Conservation (phyloP, 1,140 invertebrate genomes). For the Oscheius sp. region DNA sequence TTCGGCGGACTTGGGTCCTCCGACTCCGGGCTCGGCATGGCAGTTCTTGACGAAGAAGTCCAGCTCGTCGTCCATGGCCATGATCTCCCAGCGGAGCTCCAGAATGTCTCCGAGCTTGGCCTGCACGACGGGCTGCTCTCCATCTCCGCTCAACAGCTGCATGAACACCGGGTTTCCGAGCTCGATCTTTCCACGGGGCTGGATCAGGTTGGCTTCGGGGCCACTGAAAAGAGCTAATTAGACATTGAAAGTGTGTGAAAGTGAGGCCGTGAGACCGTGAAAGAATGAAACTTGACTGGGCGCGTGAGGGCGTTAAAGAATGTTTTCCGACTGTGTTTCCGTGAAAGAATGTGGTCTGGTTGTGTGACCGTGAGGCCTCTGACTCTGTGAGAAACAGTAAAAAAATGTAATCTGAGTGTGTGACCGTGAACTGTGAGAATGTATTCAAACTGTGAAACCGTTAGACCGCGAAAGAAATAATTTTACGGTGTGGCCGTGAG, state of each 20-base stretch:
- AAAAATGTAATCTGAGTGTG: no score
- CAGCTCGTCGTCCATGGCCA: constrained; percentile 61
- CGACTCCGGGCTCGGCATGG: constrained; percentile 52
- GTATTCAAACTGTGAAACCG: no score
- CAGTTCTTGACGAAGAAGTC: constrained; percentile 60
- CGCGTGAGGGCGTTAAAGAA: no score
- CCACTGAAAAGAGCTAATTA: constrained; percentile 45
- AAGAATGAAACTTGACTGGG: no score
- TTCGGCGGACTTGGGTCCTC: constrained; percentile 41
- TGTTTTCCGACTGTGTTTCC: not conserved
- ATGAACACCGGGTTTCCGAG: constrained; percentile 60
- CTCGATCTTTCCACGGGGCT: constrained; percentile 60
- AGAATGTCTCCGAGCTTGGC: constrained; percentile 60
- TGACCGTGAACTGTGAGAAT: no score
- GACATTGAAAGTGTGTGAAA: not conserved
- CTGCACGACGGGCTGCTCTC: constrained; percentile 48
- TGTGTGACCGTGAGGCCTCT: no score
- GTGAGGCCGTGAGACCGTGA: no score
- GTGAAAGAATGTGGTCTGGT: no score
- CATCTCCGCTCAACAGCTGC: constrained; percentile 52
- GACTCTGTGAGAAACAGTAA: no score
- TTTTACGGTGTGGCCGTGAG: no score
- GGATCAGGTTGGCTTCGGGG: constrained; percentile 57
- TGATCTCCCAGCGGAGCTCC: constrained; percentile 60
- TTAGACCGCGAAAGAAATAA: no score